Evolutionary conservation across 2,113 vertebrate genomes (phyloP).

Genomic region (Sebastes schlegelii): DNA sequence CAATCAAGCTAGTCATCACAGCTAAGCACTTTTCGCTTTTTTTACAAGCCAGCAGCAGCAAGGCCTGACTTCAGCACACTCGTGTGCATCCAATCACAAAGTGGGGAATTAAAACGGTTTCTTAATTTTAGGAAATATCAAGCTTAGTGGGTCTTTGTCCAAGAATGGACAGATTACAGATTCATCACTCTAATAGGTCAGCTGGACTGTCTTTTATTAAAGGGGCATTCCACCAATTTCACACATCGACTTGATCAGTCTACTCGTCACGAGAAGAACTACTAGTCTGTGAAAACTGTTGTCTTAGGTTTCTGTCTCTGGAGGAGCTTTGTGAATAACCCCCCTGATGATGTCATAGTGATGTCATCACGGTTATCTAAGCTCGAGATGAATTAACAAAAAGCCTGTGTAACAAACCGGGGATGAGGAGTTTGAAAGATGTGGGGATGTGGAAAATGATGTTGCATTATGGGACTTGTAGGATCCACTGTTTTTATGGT

Average conservation of each 20-base stretch:
- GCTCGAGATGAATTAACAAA: neutral
- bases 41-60: slow-evolving; percentile 58
- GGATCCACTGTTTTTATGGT: neutral
- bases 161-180: neutral
- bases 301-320: neutral
- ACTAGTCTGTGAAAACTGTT: neutral
- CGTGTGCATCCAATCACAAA: slow-evolving; percentile 59
- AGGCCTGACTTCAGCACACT: slow-evolving; percentile 75
- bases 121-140: slow-evolving; percentile 1
- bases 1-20: slow-evolving; percentile 64
- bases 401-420: neutral
- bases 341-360: slow-evolving; percentile 20
- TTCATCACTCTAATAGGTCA: neutral
- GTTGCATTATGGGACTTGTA: slow-evolving; percentile 23
- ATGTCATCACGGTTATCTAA: slow-evolving; percentile 25
- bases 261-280: neutral
- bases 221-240: neutral
- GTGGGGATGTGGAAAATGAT: neutral
- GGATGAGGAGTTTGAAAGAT: neutral
- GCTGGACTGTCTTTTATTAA: neutral
- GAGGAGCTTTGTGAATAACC: neutral
- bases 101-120: slow-evolving; percentile 52
- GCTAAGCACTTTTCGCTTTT: slow-evolving; percentile 77
- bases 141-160: neutral
- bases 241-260: slow-evolving; percentile 6